Conservation (phyloP, 1,140 invertebrate genomes). For the Archegozetes longisetosus region DNA sequence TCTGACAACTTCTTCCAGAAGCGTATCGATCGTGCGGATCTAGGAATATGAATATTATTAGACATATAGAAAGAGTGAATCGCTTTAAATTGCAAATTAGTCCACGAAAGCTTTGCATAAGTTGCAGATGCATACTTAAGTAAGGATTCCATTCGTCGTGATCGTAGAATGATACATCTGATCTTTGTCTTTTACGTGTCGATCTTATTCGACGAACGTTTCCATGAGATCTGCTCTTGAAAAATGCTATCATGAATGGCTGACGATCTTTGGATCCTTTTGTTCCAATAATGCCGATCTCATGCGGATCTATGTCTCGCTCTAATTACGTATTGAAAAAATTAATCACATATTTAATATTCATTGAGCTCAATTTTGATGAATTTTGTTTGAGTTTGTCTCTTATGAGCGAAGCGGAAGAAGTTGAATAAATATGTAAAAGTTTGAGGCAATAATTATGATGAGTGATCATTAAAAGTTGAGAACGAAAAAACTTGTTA, state of each 20-base stretch:
- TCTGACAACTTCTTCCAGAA: constrained; percentile 51
- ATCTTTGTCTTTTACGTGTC: not conserved
- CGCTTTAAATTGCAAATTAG: no score
- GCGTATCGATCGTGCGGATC: not conserved
- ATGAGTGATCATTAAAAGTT: no score
- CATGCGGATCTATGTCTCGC: constrained; percentile 58
- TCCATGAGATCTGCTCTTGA: constrained; percentile 40
- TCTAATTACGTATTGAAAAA: constrained; percentile 35
- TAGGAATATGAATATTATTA: not conserved
- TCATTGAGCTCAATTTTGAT: not conserved
- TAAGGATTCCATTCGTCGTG: constrained; percentile 3
- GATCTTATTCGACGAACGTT: not conserved
- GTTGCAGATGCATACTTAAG: not conserved
- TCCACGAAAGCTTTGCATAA: no score
- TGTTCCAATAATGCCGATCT: constrained; percentile 59
- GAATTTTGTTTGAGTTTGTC: not conserved
- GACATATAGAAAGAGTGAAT: no score
- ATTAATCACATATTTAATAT: not conserved
- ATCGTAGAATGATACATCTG: constrained; percentile 1
- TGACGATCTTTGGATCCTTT: constrained; percentile 60
- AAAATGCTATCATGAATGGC: constrained; percentile 73
- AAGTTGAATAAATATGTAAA: no score
- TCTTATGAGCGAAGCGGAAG: not conserved
- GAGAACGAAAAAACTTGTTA: no score
- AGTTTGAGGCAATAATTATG: no score